A percentile compares a stretch with the other conserved stretches of the same genome.
phyloP scores from a whole-genome alignment of 92 coral and sea anemone genomes.

The Palythoa heliodiscus region DNA sequence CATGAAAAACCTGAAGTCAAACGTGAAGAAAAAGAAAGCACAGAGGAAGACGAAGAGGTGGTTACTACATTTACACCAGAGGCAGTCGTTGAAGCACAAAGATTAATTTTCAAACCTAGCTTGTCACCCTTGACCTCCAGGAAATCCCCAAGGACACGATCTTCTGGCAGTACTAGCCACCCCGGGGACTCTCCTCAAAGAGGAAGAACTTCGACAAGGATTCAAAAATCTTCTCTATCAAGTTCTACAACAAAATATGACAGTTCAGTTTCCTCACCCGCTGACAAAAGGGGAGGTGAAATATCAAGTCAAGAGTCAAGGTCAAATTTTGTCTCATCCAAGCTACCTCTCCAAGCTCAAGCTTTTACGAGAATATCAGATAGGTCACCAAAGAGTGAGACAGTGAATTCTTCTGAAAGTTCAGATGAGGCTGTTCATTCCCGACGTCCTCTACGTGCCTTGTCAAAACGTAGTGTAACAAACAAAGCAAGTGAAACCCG shows the following conservation, averaged over 20 bases:
- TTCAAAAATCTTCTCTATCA: neutral
- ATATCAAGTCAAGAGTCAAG: neutral
- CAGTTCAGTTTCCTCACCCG: neutral
- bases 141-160: slow-evolving; percentile 9
- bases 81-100: neutral
- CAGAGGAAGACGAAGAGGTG: slow-evolving; percentile 35
- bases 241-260: neutral
- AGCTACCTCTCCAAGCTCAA: neutral
- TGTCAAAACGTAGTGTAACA: neutral
- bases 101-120: neutral
- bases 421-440: neutral
- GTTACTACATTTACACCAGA: slow-evolving; percentile 19
- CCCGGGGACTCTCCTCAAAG: neutral
- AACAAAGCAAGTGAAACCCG: neutral
- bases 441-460: neutral
- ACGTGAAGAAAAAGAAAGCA: slow-evolving; percentile 48
- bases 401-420: neutral
- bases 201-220: slow-evolving; percentile 5
- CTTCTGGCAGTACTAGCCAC: slow-evolving; percentile 7
- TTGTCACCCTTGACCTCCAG: neutral
- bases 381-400: neutral
- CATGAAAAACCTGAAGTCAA: slow-evolving; percentile 53
- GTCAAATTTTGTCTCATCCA: neutral
- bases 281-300: neutral
- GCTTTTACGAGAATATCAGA: neutral